phyloP scores from a whole-genome alignment of 2,797 vertebrate species.

The Eleutherodactylus coqui region DNA sequence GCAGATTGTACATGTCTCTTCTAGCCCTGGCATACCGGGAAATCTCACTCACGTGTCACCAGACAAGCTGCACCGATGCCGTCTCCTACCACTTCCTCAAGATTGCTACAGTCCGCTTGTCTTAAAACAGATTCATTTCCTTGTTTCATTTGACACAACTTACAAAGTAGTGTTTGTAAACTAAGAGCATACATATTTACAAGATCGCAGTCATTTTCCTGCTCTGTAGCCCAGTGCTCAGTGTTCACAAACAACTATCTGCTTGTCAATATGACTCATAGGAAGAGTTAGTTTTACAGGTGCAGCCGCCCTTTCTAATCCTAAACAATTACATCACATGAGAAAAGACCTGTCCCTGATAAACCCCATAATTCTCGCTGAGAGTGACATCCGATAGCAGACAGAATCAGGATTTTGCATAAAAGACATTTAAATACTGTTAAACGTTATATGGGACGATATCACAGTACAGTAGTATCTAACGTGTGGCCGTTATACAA shows the following conservation, averaged over 20 bases:
- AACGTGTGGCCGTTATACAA: no score
- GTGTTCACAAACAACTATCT: background rate
- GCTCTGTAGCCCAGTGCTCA: background rate
- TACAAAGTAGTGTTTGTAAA: background rate
- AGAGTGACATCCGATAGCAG: no score
- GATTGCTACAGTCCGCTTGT: no score
- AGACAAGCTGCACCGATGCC: background rate
- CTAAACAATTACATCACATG: background rate
- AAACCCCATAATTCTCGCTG: background rate
- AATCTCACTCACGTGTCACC: background rate
- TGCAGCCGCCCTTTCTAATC: background rate
- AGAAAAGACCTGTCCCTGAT: background rate
- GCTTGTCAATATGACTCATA: conserved; percentile 24
- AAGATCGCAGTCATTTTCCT: background rate
- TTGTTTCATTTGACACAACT: background rate
- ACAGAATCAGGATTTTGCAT: no score
- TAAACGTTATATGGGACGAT: no score
- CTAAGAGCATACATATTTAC: no score
- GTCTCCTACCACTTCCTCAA: background rate
- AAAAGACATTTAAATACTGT: no score
- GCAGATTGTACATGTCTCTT: background rate
- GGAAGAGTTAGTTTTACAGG: conserved; percentile 13
- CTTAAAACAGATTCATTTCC: no score
- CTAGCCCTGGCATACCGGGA: background rate
- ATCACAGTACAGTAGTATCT: no score